Base-by-base conservation (phyloP, 1,140 invertebrate species). In the Antheraea mylitta region DNA sequence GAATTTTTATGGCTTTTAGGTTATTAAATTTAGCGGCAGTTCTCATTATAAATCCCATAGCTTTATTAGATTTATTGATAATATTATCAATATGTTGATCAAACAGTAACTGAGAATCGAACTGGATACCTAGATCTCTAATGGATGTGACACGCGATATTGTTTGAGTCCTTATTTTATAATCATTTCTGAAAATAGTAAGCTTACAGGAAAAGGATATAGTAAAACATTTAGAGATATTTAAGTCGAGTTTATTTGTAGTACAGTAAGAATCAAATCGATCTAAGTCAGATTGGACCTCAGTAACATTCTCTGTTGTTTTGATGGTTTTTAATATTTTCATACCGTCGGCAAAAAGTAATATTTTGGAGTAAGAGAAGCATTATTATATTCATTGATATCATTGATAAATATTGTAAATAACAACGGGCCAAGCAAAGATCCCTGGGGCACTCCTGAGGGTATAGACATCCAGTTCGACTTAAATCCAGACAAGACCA, bases 1-100 rank as follows among this genome's bases (percentile, higher is more conserved):
- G 64, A 58, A 76, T 67, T 62, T 75, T 75, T 9, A 77, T 37
- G 0, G 68, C 58, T 64, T 73, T 77, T 7, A 73, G 37, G 64
- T 68, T 58, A 11, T 13, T 58, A 37, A 77, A 77, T 36, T 67
- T 48, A 22, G 64, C 18, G 19, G 60, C 67, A 0, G 60, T 61
- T 67, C 72, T 68, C 0, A 74, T 45, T 7, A 73, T 63, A 18
- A 73, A 76, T 2, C 72, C 72, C 6, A 77, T n/a, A 10, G 72
- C 72, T n/a, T 67, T 77, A 5, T 37, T 45, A 2, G 72, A 65
- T 60, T 74, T 71, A 10, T 67, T 66, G 8, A 69, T 30, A 19
- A 77, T 70, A 7, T 30, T 16, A 1, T 77, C 63, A 18, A 74
- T 65, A 18, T 77, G 68, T 42, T 37, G 42, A 38, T 72, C 59